These are phyloP conservation scores for Nomia melanderi DNA, from an alignment of 1,140 invertebrate genomes.

Conservation along the genomic window DNA sequence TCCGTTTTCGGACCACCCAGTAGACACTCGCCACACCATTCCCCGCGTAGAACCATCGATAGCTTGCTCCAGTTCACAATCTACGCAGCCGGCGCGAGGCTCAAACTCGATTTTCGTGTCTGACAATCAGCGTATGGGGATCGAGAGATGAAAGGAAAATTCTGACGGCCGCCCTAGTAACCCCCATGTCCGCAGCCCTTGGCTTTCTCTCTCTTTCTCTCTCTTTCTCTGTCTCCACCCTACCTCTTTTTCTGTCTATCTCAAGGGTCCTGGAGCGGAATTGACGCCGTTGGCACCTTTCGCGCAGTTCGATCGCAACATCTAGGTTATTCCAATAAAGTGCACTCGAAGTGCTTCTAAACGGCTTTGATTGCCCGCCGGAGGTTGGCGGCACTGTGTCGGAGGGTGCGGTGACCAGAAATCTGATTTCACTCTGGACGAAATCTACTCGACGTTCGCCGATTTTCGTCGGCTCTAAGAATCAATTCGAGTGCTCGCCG, in stretches of 20 bases:
- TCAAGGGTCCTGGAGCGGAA: slow-evolving; percentile 38
- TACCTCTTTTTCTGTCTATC: background rate
- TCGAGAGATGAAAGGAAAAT: slow-evolving; percentile 45
- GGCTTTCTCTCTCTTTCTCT: background rate
- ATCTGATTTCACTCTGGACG: slow-evolving; percentile 22
- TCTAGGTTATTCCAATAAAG: slow-evolving; percentile 76
- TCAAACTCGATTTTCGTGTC: slow-evolving; percentile 6
- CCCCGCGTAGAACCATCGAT: background rate
- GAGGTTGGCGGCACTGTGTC: slow-evolving; percentile 27
- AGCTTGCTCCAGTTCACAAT: background rate
- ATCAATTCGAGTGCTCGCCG: background rate
- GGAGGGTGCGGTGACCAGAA: slow-evolving; percentile 47
- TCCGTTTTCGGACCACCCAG: background rate
- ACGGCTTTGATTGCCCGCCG: slow-evolving; percentile 65
- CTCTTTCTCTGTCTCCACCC: background rate
- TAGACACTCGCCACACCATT: background rate
- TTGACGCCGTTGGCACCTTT: slow-evolving; percentile 23
- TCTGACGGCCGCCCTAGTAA: slow-evolving; percentile 36
- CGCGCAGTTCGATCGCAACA: slow-evolving; percentile 62
- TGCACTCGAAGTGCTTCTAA: slow-evolving; percentile 74
- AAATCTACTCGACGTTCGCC: background rate
- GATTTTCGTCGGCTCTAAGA: background rate
- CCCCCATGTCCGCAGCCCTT: slow-evolving; percentile 7
- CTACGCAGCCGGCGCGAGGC: background rate
- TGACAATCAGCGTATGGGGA: slow-evolving; percentile 33